Percentiles rank a stretch among this genome's conserved stretches.
phyloP scores from a whole-genome alignment of 2,113 vertebrate species.

The Mastomys natalensis region DNA sequence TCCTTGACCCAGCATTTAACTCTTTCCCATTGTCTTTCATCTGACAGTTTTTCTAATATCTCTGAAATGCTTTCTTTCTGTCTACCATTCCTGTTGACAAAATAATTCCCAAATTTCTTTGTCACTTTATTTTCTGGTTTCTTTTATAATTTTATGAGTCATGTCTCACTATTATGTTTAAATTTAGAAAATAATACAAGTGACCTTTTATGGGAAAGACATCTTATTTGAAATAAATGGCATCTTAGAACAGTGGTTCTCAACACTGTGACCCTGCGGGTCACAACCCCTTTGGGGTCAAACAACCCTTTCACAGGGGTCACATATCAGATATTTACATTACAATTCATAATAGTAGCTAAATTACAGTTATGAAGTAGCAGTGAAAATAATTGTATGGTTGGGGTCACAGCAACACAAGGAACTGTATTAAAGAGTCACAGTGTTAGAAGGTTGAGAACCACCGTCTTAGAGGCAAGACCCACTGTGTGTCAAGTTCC shows the following conservation, averaged over 20 bases:
- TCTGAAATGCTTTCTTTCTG: not conserved
- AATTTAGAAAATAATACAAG: not conserved
- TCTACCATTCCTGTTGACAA: not conserved
- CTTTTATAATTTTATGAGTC: not conserved
- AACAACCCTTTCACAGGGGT: not conserved
- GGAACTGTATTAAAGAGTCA: not conserved
- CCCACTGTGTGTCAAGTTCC: not conserved
- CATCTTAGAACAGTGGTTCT: not conserved
- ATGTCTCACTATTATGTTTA: not conserved
- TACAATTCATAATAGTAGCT: not conserved
- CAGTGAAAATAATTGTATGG: not conserved
- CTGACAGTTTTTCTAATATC: not conserved
- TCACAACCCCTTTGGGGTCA: not conserved
- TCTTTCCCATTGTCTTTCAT: not conserved
- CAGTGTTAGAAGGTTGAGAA: not conserved
- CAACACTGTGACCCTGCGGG: too few relatives aligned
- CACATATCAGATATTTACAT: not conserved
- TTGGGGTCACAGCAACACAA: not conserved
- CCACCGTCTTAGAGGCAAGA: not conserved
- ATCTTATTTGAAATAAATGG: not conserved
- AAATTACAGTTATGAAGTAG: not conserved
- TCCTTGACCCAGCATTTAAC: not conserved
- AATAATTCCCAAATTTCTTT: not conserved
- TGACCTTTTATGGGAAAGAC: not conserved
- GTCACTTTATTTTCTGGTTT: conserved; percentile 7